Conservation (phyloP, 2,888 invertebrate species). For the Nephrotoma appendiculata region DNA sequence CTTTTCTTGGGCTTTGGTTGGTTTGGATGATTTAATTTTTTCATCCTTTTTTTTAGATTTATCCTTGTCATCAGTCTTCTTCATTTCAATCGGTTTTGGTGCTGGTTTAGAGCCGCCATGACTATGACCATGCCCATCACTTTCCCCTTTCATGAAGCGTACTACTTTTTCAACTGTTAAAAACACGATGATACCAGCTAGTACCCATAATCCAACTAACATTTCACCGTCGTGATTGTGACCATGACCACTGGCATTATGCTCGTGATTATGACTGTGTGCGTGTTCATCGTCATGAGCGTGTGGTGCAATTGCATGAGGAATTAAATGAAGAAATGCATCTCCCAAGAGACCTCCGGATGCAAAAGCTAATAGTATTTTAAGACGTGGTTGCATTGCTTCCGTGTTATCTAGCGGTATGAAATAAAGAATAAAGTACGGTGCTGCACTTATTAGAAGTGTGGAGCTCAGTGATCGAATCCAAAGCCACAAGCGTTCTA, state of each 20-base stretch:
- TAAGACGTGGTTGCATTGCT: slow-evolving; percentile 73
- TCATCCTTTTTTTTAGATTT: slow-evolving; percentile 22
- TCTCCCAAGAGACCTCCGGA: slow-evolving; percentile 94
- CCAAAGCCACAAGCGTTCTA: slow-evolving; percentile 41
- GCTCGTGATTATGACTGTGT: slow-evolving; percentile 32
- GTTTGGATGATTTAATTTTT: slow-evolving; percentile 28
- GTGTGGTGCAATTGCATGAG: slow-evolving; percentile 70
- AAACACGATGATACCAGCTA: slow-evolving; percentile 86
- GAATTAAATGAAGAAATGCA: slow-evolving; percentile 96
- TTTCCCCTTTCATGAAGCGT: slow-evolving; percentile 68
- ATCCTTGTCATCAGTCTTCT: slow-evolving; percentile 17
- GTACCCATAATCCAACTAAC: slow-evolving; percentile 86
- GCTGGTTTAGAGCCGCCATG: slow-evolving; percentile 34
- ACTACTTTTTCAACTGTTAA: slow-evolving; percentile 88
- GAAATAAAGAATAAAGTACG: slow-evolving; percentile 81
- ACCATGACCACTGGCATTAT: slow-evolving; percentile 33
- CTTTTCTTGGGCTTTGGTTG: slow-evolving; percentile 31
- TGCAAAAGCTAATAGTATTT: slow-evolving; percentile 83
- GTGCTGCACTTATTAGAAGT: slow-evolving; percentile 84
- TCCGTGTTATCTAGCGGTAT: slow-evolving; percentile 82
- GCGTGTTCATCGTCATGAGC: slow-evolving; percentile 28
- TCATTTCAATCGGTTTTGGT: slow-evolving; percentile 16
- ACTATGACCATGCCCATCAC: slow-evolving; percentile 64
- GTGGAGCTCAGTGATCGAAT: slow-evolving; percentile 79
- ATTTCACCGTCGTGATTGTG: slow-evolving; percentile 59